Percentiles rank a stretch among this genome's conserved stretches.
Conservation (phyloP, 2,113 vertebrate species). For the Macheiramphus alcinus region DNA sequence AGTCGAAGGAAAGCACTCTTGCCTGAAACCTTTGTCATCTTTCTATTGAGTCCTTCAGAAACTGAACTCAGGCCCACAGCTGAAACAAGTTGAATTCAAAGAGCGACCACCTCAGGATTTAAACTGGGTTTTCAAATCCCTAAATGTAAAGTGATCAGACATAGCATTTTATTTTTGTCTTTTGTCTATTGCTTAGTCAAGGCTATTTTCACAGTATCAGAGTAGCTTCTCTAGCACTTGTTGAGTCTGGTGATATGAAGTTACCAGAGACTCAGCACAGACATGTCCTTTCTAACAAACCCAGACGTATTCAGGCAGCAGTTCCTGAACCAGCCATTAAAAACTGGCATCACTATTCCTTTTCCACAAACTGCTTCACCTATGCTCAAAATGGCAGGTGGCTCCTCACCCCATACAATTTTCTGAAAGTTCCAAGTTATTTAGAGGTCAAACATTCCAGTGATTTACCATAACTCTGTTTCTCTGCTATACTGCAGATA, state of each 20-base stretch:
- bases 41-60: background rate
- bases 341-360: background rate
- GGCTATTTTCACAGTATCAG: background rate
- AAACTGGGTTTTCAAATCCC: background rate
- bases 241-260: background rate
- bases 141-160: background rate
- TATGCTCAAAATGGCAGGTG: background rate
- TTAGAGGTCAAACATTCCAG: background rate
- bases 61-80: background rate
- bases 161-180: background rate
- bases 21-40: background rate
- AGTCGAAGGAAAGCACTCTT: background rate
- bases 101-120: background rate
- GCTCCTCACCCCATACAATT: background rate
- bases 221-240: background rate
- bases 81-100: background rate
- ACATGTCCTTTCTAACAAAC: background rate
- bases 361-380: background rate
- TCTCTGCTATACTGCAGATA: background rate
- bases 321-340: background rate
- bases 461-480: background rate
- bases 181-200: background rate
- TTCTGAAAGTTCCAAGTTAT: background rate
- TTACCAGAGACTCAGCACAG: background rate
- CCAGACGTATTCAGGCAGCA: background rate